Percentiles rank a stretch among this genome's conserved stretches.
Conservation (phyloP, 2,888 invertebrate genomes). For the Exocentrus adspersus region DNA sequence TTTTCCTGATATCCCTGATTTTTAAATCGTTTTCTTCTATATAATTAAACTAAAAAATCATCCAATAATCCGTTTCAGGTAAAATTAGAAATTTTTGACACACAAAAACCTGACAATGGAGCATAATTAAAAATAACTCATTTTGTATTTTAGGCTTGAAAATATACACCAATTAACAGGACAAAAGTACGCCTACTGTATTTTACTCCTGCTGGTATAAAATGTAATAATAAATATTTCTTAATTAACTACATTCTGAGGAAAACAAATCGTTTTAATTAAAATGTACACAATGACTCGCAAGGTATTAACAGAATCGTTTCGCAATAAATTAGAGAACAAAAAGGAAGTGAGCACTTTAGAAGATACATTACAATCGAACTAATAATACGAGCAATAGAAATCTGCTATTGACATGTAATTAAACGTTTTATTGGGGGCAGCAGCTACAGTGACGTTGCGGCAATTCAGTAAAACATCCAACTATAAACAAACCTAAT, state of each 20-base stretch:
- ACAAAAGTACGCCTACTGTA: too few species aligned
- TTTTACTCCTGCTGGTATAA: background rate
- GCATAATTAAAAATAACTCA: too few species aligned
- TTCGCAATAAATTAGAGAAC: constrained; percentile 1
- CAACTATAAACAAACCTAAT: constrained; percentile 25
- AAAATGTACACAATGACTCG: background rate
- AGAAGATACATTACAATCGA: constrained; percentile 47
- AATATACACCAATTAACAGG: too few species aligned
- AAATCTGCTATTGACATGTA: constrained; percentile 59
- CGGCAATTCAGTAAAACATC: constrained; percentile 22
- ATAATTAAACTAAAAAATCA: too few species aligned
- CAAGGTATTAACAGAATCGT: background rate
- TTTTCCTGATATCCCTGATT: too few species aligned
- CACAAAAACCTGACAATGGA: too few species aligned
- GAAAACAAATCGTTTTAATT: background rate
- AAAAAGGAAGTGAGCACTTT: constrained; percentile 22
- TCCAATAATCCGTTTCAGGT: too few species aligned
- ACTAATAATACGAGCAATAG: constrained; percentile 55
- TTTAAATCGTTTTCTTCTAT: too few species aligned
- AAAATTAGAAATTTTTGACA: too few species aligned
- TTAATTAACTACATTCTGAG: background rate
- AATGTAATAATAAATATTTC: background rate
- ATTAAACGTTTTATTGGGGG: constrained; percentile 58
- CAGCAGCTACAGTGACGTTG: constrained; percentile 20
- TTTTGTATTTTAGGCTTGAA: too few species aligned